Evolutionary conservation across 1,140 invertebrate genomes (phyloP), one percentile per base, ranked within the genome.

Genomic region (Diabrotica virgifera): DNA sequence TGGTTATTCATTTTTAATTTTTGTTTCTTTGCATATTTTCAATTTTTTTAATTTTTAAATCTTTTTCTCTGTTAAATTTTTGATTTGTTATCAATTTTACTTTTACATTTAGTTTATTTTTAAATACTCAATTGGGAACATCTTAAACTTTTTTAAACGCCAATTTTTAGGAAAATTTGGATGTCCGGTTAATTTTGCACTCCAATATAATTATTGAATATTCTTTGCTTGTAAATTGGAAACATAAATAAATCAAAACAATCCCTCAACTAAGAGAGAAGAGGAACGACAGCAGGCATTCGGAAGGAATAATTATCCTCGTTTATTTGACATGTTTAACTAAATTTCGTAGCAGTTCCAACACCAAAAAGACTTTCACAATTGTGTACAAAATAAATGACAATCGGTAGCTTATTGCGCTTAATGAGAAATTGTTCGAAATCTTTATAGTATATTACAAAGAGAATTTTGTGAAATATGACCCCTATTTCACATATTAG

Each of bases 341-440:
- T 70, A 64, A 71, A 72, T 67, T 71, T 69, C 52, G 51, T 57
- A 60, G 14, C 51, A 51, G 11, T 57, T 59, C 52, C 36, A 62
- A 58, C 46, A 63, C 67, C 68, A 67, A 75, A 70, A 71, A 75
- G 73, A 66, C 68, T 56, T 65, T 68, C 68, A 75, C 72, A 75
- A 75, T 75, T 75, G 72, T 72, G 72, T 75, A 67, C 63, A 70
- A 70, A 75, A 73, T 67, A 75, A 75, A 75, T 74, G 74, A 75
- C 74, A 75, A 75, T 75, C 71, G 70, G 72, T 66, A 73, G 72
- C 72, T 73, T 70, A 75, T 74, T 74, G 72, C 72, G 65, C 70
- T 72, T 74, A 75, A 74, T 75, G 74, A 75, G 74, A 75, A 75
- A 75, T 74, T 75, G 74, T 75, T 75, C 69, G 71, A 72, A 75